Base-by-base conservation (phyloP, 2,888 invertebrate genomes). In the Gymnoscelis rufifasciata region DNA sequence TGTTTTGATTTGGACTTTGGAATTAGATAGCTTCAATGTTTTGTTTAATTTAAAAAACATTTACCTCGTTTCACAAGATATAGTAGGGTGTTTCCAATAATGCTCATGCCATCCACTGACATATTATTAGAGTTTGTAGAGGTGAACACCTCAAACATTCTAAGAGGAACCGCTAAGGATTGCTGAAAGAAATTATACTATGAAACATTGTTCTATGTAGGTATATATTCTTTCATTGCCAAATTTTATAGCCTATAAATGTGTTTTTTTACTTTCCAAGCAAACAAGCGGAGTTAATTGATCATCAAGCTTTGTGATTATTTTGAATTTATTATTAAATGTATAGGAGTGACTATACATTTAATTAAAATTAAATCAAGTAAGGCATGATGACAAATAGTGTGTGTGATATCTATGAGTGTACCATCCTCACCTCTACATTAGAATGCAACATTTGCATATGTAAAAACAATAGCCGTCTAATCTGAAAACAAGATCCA, bases 81-180 rank as follows among this genome's bases (percentile, higher is more conserved):
- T 39, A 89, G 71, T 59, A 90, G 83, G 43, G 89, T 91, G 56
- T 75, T 76, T 39, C 71, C 83, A 53, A 80, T 68, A 51, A 72
- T 75, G 45, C 78, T 78, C 47, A 81, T 75, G 38, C 64, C 69
- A 38, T 71, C 75, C 59, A 87, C 70, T 23, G 79, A 74, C 42
- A 68, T 69, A 59, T 69, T 81, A 40, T 72, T 75, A 38, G 69
- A 79, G 53, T 76, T 79, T 39, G 78, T 84, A 50, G 91, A 89
- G 7, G 94, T 93, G 64, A 94, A 95, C 15, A 93, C 91, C 72
- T 95, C 95, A 64, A 97, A 80, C 84, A 94, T 93, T 62, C 95
- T 90, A 50, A 96, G 83, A 3, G 95, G 93, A 41, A 95, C 91
- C 13, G 94, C 93, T 52, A 93, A 83, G 2, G 91, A 89, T 48